These are phyloP conservation scores for Idaea biselata DNA, from an alignment of 2,888 invertebrate species.

Conservation along the genomic window DNA sequence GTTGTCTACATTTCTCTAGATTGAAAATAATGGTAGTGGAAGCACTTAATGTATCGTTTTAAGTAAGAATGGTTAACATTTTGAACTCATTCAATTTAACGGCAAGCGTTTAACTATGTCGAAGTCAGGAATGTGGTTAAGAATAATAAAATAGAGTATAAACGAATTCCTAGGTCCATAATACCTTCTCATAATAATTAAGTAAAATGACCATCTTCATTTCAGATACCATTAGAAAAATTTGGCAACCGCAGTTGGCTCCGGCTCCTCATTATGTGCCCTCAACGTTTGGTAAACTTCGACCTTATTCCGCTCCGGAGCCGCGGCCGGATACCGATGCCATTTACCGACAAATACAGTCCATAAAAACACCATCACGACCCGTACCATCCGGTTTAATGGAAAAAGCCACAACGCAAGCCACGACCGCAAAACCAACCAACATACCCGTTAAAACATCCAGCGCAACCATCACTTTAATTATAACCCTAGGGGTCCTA, in stretches of 20 bases:
- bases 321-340: slow-evolving; percentile 49
- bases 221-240: slow-evolving; percentile 55
- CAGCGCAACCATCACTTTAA: slow-evolving; percentile 82
- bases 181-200: neutral
- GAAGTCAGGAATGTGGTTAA: neutral
- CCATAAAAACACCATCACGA: slow-evolving; percentile 61
- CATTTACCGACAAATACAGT: slow-evolving; percentile 64
- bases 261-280: slow-evolving; percentile 44
- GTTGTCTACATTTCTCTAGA: no score
- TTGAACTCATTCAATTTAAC: no score
- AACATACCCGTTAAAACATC: slow-evolving; percentile 74
- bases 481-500: slow-evolving; percentile 83
- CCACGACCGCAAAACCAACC: slow-evolving; percentile 50
- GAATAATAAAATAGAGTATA: neutral
- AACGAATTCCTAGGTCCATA: neutral
- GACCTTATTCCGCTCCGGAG: slow-evolving; percentile 48
- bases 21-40: no score
- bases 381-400: slow-evolving; percentile 55
- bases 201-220: slow-evolving; percentile 16
- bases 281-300: slow-evolving; percentile 54
- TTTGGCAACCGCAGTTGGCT: slow-evolving; percentile 51
- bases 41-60: no score
- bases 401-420: slow-evolving; percentile 46
- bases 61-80: no score
- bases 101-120: no score